phyloP scores from a whole-genome alignment of 2,797 vertebrate genomes.

The Coccyzus lansbergi region DNA sequence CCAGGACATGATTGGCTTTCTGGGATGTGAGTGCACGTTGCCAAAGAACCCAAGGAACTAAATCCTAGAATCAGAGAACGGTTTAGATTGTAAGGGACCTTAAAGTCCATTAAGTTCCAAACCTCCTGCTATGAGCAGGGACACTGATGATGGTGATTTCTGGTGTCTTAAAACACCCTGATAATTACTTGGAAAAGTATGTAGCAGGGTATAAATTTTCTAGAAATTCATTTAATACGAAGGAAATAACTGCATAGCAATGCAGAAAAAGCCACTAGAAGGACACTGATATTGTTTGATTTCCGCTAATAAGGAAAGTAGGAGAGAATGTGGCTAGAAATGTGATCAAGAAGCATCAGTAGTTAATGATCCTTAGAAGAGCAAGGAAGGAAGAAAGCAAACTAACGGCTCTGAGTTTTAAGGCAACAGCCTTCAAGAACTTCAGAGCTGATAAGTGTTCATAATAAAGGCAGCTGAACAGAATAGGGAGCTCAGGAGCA shows the following conservation, averaged over 20 bases:
- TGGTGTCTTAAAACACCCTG: background rate
- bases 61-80: too few relatives aligned
- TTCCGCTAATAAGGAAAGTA: background rate
- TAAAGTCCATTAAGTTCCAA: too few relatives aligned
- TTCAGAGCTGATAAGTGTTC: background rate
- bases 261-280: background rate
- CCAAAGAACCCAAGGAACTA: background rate
- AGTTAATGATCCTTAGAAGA: conserved; percentile 6
- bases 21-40: too few relatives aligned
- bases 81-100: too few relatives aligned
- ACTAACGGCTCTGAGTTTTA: background rate
- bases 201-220: background rate
- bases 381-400: background rate
- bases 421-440: background rate
- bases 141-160: background rate
- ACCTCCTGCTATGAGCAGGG: too few relatives aligned
- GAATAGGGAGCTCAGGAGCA: background rate
- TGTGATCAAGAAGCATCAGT: background rate
- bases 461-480: background rate
- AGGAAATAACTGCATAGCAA: background rate
- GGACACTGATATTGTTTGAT: background rate
- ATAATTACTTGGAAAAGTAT: background rate
- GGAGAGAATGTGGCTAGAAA: background rate
- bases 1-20: too few relatives aligned
- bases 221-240: background rate